Evolutionary conservation across 2,113 vertebrate genomes (phyloP).

Genomic region (Podiceps cristatus): DNA sequence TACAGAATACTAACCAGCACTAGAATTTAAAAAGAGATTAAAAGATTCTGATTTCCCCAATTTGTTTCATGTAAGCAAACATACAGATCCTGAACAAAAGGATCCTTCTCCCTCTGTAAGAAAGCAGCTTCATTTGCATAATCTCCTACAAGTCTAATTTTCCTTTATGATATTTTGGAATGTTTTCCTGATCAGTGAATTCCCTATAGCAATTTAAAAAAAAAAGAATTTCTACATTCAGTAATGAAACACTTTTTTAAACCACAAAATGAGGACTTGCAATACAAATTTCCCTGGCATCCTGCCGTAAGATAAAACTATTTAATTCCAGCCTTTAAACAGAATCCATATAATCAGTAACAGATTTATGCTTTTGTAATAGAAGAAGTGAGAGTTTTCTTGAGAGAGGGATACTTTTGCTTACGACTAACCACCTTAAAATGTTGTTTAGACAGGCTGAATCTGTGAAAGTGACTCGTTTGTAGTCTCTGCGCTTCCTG

Average conservation of each 20-base stretch:
- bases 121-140: constrained; percentile 35
- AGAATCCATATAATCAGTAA: background rate
- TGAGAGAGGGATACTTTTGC: background rate
- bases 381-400: background rate
- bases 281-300: constrained; percentile 14
- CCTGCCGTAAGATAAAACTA: background rate
- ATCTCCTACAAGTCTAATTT: constrained; percentile 30
- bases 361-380: constrained; percentile 30
- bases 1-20: background rate
- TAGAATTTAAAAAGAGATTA: background rate
- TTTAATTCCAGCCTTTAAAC: constrained; percentile 33
- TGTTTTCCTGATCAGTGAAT: constrained; percentile 42
- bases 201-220: background rate
- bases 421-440: background rate
- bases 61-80: background rate
- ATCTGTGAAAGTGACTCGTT: background rate
- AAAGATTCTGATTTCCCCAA: background rate
- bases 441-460: background rate
- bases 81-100: background rate
- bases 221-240: background rate
- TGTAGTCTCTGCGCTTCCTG: background rate
- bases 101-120: background rate
- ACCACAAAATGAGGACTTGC: background rate
- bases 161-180: constrained; percentile 51
- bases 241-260: constrained; percentile 17